Base-by-base conservation (phyloP, 1,140 invertebrate genomes). In the Papilio machaon region DNA sequence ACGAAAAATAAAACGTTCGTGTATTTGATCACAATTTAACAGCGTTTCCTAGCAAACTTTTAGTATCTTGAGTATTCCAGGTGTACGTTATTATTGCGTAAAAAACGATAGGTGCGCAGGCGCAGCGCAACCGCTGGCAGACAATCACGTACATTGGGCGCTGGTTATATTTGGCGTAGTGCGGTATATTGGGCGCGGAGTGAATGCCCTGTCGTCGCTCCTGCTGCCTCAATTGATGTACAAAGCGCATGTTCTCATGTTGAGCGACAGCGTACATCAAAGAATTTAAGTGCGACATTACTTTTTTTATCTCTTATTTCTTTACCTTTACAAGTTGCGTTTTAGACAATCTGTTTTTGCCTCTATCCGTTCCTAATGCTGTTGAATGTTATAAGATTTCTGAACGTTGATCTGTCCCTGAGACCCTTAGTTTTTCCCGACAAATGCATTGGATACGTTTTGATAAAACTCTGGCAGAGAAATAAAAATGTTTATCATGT, bases 131-230 rank as follows among this genome's bases (percentile, higher is more conserved):
- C 9, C 54, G 17, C 17, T 19, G 17, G 7, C 23, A 13, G 30
- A 30, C 60, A 30, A 64, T 64, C 10, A 2, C 1, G 60, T 30
- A 30, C 19, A 64, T 64, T 19, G 19, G 9, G 9, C 60, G 60
- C 23, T 19, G 10, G 60, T 43, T 87, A 87, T 85, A 89, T 86
- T 85, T 86, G 83, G 83, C 81, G 78, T 80, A 80, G 54, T 77
- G 54, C 76, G 49, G 49, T 87, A 88, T 86, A 82, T 82, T 86
- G 83, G 83, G 85, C 81, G 30, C 47, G 60, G 84, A 85, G 85
- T 87, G 85, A 85, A 87, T 82, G 87, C 80, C 75, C 86, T 85
- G 73, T 23, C 47, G 5, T 35, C 64, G 80, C 75, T 78, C 83
- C 81, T 77, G 70, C 74, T 84, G 77, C 47, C 82, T 13, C 52